Conservation (phyloP, 2,888 invertebrate genomes). For the Torymus aiolomorphi region DNA sequence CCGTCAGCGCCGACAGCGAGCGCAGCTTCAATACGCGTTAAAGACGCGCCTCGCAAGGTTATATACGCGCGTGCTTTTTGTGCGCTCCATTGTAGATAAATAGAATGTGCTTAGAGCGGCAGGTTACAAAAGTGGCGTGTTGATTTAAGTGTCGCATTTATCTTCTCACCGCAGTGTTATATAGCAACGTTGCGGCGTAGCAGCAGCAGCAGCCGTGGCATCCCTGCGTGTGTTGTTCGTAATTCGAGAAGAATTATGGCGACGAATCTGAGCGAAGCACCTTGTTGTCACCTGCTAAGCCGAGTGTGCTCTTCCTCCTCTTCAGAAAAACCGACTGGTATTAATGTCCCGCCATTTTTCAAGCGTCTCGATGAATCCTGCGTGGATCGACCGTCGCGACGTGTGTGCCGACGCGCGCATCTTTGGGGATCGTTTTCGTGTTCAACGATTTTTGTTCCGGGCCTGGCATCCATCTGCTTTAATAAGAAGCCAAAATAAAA, state of each 20-base stretch:
- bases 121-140: slow-evolving; percentile 64
- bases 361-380: slow-evolving; percentile 24
- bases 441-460: slow-evolving; percentile 10
- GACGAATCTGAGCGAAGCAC: slow-evolving; percentile 68
- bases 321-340: slow-evolving; percentile 58
- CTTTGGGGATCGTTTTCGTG: slow-evolving; percentile 14
- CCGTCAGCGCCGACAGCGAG: background rate
- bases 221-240: background rate
- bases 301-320: slow-evolving; percentile 59
- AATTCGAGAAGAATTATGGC: slow-evolving; percentile 71
- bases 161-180: slow-evolving; percentile 54
- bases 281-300: slow-evolving; percentile 70
- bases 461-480: slow-evolving; percentile 34
- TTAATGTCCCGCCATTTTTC: slow-evolving; percentile 63
- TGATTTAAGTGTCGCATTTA: slow-evolving; percentile 66
- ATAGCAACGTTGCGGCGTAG: no score
- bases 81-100: slow-evolving; percentile 4
- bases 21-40: no score
- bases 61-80: background rate
- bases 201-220: slow-evolving; percentile 8
- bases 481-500: slow-evolving; percentile 41
- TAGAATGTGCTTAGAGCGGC: slow-evolving; percentile 51
- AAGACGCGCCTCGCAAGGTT: slow-evolving; percentile 11
- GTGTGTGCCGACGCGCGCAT: background rate
- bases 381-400: background rate